Evolutionary conservation across 1,140 invertebrate species (phyloP).

Genomic region (Papilio aristodemus): DNA sequence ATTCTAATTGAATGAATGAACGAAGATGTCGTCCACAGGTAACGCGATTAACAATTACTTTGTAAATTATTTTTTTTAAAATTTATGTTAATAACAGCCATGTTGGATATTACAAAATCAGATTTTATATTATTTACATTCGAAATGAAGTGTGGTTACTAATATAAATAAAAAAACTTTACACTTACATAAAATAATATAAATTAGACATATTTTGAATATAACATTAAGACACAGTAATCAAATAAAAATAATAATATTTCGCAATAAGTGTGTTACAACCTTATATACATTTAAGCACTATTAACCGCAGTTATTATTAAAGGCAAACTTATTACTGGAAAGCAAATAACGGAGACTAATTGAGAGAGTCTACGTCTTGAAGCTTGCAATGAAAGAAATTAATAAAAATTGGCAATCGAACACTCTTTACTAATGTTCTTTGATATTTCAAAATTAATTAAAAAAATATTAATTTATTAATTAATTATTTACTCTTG

Average conservation of each 20-base stretch:
- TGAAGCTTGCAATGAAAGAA: background rate
- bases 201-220: no score
- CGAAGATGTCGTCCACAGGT: background rate
- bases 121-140: no score
- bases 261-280: background rate
- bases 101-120: no score
- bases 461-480: no score
- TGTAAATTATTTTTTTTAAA: background rate
- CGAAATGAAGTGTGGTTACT: no score
- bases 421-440: background rate
- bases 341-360: background rate
- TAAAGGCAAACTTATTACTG: background rate
- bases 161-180: no score
- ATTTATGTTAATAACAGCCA: no score
- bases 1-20: constrained; percentile 2
- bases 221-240: no score
- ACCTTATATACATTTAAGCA: background rate
- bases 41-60: background rate
- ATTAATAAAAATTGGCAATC: background rate
- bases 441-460: no score
- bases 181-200: no score
- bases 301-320: background rate
- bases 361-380: background rate
- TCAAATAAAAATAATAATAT: background rate
- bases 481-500: no score